Evolutionary conservation across 2,888 invertebrate species (phyloP), one percentile per base, ranked within the genome.

Genomic region (Drosophila maculinotata): DNA sequence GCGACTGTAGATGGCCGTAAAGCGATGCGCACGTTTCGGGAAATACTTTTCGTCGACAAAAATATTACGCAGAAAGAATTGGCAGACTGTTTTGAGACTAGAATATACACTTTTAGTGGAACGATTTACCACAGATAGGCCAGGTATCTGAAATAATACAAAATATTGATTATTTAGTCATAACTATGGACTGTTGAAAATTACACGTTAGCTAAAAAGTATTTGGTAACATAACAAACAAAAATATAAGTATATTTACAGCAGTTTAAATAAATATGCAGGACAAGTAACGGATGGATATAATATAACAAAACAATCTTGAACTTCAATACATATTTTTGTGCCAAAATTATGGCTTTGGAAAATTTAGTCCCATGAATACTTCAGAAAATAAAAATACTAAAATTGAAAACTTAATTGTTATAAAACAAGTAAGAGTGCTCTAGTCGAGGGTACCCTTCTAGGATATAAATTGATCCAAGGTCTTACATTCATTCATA

Each of bases 1-100:
- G 78, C 97, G 94, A 72, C 96, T 96, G 91, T 97, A 98, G 58
- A 97, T 95, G 33, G 97, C 97, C 23, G 97, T 97, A 84, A 97
- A 96, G 53, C 95, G 93, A 79, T 96, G 95, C 54, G 94, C 94
- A 83, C 95, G 94, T 67, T 94, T 94, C 0, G 97, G 97, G 90
- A 98, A 96, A 81, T 94, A 92, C 0, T 92, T 90, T 12, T 93
- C 93, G 89, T 97, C 95, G 0, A 97, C 94, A 79, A 94, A 92
- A 41, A 92, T 86, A 26, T 89, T 65, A 45, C 87, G 89, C 63
- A 88, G 65, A 35, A 91, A 81, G 67, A 87, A 89, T 56, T 80
- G 73, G 72, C 84, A 88, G 54, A 87, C 62, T 26, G 85, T 83
- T 83, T 89, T 90, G 15, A 91, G 81, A 73, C 88, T 88, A 70